Percentiles rank a stretch among this genome's conserved stretches.
These are phyloP conservation scores for Eubasilissa splendida DNA, from an alignment of 2,888 invertebrate species.

Conservation along the genomic window DNA sequence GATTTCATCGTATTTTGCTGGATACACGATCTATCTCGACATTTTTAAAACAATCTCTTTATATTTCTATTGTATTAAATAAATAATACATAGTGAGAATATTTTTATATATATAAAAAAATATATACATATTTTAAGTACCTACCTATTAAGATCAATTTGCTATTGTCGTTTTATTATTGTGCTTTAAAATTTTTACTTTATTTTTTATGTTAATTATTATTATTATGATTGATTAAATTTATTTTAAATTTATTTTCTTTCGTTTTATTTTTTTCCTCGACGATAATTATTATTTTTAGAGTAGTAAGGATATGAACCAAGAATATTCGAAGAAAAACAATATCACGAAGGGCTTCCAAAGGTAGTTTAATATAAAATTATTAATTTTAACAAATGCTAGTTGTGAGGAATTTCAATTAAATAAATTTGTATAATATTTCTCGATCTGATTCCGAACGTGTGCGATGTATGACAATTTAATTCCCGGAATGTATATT, in stretches of 20 bases:
- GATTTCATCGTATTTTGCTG: neutral
- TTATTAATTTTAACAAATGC: too few species aligned
- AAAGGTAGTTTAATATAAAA: conserved; percentile 46
- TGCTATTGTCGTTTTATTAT: too few species aligned
- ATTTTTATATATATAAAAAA: neutral
- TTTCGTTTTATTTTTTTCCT: conserved; percentile 61
- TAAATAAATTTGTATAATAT: too few species aligned
- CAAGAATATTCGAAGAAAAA: conserved; percentile 72
- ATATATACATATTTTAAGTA: neutral
- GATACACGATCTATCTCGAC: neutral
- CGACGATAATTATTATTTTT: conserved; percentile 59
- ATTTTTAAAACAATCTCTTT: neutral
- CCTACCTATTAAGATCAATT: too few species aligned
- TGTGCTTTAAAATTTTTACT: too few species aligned
- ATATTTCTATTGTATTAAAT: neutral
- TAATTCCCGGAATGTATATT: too few species aligned
- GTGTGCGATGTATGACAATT: too few species aligned
- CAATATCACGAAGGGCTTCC: conserved; percentile 67
- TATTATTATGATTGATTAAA: conserved; percentile 59
- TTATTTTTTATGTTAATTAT: neutral
- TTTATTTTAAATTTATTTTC: conserved; percentile 45
- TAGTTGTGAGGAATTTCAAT: too few species aligned
- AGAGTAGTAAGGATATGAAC: conserved; percentile 62
- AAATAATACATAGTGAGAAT: conserved; percentile 2
- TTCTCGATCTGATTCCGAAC: too few species aligned